These are phyloP conservation scores for Drosophila melanocephala DNA, from an alignment of 2,888 invertebrate species.

Conservation along the genomic window DNA sequence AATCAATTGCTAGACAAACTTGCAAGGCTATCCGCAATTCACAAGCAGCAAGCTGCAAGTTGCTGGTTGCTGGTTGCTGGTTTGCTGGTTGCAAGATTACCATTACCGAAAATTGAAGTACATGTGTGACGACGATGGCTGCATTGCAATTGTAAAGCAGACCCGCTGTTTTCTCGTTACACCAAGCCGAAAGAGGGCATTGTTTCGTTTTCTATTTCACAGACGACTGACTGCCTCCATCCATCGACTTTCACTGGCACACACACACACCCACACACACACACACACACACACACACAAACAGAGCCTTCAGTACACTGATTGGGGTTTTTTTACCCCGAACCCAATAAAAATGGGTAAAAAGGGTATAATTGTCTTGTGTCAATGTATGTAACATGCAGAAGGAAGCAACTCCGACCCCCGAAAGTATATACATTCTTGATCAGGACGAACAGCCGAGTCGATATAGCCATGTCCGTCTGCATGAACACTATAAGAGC, in stretches of 20 bases:
- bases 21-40: slow-evolving; percentile 20
- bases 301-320: slow-evolving; percentile 47
- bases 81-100: slow-evolving; percentile 53
- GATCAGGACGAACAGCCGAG: background rate
- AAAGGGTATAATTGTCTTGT: background rate
- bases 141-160: slow-evolving; percentile 49
- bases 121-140: slow-evolving; percentile 67
- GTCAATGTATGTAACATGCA: background rate
- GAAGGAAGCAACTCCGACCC: background rate
- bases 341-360: background rate
- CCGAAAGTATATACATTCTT: background rate
- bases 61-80: slow-evolving; percentile 32
- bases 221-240: slow-evolving; percentile 66
- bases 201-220: slow-evolving; percentile 80
- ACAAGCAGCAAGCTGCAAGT: slow-evolving; percentile 15
- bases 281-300: background rate
- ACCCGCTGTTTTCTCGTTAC: slow-evolving; percentile 20
- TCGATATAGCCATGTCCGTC: background rate
- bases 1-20: slow-evolving; percentile 50
- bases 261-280: slow-evolving; percentile 14
- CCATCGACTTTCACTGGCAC: slow-evolving; percentile 71
- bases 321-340: slow-evolving; percentile 4
- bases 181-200: slow-evolving; percentile 37
- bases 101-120: slow-evolving; percentile 76
- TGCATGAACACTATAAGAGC: background rate